Conservation (phyloP, 2,888 invertebrate genomes). For the Hydropsyche betteni region DNA sequence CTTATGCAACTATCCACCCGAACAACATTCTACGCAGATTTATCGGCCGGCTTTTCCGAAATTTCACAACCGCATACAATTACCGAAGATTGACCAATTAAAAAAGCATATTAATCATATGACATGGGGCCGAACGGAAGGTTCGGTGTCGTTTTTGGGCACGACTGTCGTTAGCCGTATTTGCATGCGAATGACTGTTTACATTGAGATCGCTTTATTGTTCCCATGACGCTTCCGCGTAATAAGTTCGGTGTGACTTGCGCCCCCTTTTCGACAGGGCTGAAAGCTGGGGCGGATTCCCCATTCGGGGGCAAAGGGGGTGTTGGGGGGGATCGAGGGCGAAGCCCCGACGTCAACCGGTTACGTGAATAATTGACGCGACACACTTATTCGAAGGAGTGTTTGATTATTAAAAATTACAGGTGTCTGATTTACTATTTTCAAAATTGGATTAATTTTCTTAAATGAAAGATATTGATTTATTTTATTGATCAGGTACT, state of each 20-base stretch:
- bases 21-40: too few relatives aligned
- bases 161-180: slow-evolving; percentile 47
- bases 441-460: too few relatives aligned
- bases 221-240: slow-evolving; percentile 47
- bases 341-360: slow-evolving; percentile 41
- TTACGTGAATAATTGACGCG: slow-evolving; percentile 46
- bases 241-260: slow-evolving; percentile 50
- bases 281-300: background rate
- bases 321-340: slow-evolving; percentile 25
- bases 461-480: too few relatives aligned
- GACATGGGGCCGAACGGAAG: background rate
- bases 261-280: slow-evolving; percentile 33
- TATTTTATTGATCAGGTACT: too few relatives aligned
- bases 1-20: too few relatives aligned
- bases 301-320: slow-evolving; percentile 4
- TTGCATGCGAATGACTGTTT: slow-evolving; percentile 51
- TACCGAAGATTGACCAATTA: slow-evolving; percentile 21
- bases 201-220: slow-evolving; percentile 50
- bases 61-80: background rate
- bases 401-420: slow-evolving; percentile 38
- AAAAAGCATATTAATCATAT: slow-evolving; percentile 36
- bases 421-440: too few relatives aligned
- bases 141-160: slow-evolving; percentile 17
- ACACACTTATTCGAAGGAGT: slow-evolving; percentile 43
- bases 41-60: too few relatives aligned